Evolutionary conservation across 2,888 invertebrate genomes (phyloP).

Genomic region (Nemoura dubitans): DNA sequence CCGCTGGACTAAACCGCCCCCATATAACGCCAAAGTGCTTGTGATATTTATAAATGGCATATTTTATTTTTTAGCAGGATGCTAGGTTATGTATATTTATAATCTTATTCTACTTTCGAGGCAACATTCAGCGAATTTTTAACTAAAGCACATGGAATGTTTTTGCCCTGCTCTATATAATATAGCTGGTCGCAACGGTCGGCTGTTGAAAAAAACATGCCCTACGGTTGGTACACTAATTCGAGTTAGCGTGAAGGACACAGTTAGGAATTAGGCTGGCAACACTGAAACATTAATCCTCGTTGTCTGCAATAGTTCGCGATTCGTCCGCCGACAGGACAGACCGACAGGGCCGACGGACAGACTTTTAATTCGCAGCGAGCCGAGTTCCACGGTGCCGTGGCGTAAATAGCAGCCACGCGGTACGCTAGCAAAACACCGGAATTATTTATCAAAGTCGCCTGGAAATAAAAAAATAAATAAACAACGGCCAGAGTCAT

Average conservation of each 20-base stretch:
- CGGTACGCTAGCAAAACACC: too few relatives aligned
- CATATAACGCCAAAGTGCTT: background rate
- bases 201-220: background rate
- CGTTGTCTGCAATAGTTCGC: background rate
- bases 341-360: too few relatives aligned
- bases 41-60: background rate
- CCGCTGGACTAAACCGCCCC: background rate
- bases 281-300: background rate
- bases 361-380: too few relatives aligned
- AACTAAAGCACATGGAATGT: too few relatives aligned
- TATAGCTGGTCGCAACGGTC: background rate
- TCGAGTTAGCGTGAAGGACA: background rate
- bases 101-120: too few relatives aligned
- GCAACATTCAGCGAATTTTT: too few relatives aligned
- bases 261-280: background rate
- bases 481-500: too few relatives aligned
- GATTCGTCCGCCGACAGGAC: background rate
- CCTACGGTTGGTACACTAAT: background rate
- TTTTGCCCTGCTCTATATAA: too few relatives aligned
- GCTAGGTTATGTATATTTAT: background rate
- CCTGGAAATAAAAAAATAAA: background rate
- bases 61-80: background rate
- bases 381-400: too few relatives aligned
- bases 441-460: constrained; percentile 3
- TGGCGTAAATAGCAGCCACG: too few relatives aligned